These are phyloP conservation scores for Furcifer pardalis DNA, from an alignment of 2,797 vertebrate species.

Conservation along the genomic window DNA sequence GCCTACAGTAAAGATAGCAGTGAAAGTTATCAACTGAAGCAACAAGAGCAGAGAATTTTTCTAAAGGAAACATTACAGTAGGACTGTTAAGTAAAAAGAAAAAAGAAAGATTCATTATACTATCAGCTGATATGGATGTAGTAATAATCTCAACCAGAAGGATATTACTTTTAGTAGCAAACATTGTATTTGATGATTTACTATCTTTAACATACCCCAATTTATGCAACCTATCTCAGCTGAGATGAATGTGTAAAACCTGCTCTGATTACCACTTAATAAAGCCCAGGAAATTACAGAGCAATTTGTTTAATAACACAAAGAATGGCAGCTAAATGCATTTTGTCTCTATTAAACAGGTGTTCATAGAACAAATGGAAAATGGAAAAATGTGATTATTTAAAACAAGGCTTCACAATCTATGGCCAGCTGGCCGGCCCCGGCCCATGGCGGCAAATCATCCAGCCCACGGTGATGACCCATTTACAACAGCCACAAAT, in stretches of 20 bases:
- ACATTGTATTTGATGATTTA: background rate
- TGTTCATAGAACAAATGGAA: background rate
- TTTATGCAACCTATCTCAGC: background rate
- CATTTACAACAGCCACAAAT: no score
- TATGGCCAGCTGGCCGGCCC: no score
- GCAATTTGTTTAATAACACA: background rate
- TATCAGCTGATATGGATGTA: background rate
- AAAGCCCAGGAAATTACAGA: background rate
- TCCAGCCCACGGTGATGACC: no score
- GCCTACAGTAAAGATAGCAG: constrained; percentile 9
- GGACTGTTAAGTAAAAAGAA: background rate
- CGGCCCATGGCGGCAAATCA: no score
- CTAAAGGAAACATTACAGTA: background rate
- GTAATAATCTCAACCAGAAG: background rate
- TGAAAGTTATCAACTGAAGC: rapidly evolving
- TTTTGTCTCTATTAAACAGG: background rate
- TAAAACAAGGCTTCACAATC: no score
- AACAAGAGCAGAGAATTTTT: background rate
- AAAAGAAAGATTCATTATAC: background rate
- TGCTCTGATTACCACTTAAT: background rate
- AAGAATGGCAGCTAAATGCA: background rate
- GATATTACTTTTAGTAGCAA: background rate
- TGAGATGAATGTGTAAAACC: background rate
- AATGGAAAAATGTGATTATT: background rate
- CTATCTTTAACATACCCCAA: background rate